A percentile compares a stretch with the other conserved stretches of the same genome.
Conservation (phyloP, 2,113 vertebrate genomes). For the Myotis yumanensis region DNA sequence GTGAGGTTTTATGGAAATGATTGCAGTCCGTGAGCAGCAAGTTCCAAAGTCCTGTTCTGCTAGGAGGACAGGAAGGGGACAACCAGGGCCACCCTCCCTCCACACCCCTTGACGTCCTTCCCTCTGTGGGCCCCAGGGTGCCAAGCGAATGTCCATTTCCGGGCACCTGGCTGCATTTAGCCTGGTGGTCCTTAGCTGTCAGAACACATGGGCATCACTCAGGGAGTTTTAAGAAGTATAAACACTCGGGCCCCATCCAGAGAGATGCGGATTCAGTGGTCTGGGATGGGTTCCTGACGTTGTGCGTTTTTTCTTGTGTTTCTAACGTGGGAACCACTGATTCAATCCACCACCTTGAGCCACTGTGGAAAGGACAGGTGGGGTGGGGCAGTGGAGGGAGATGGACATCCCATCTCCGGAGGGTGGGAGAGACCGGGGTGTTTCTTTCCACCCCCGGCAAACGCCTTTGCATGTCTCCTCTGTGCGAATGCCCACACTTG, state of each 20-base stretch:
- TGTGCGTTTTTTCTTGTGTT: constrained; percentile 13
- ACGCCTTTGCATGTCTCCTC: not conserved
- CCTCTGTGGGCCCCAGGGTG: not conserved
- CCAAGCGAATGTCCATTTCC: not conserved
- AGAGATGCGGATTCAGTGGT: not conserved
- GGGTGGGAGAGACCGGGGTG: not conserved
- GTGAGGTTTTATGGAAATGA: constrained; percentile 37
- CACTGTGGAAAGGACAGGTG: constrained; percentile 11
- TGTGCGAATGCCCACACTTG: not conserved
- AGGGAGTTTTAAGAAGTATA: not conserved
- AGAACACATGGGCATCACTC: not conserved
- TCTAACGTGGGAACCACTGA: not conserved
- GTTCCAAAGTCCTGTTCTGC: not conserved
- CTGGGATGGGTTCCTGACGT: not conserved
- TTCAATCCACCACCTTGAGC: not conserved
- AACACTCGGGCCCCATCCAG: not conserved
- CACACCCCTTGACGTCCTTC: not conserved
- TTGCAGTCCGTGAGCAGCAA: not conserved
- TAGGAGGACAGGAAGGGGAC: not conserved
- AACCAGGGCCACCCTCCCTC: not conserved
- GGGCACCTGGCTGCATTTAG: not conserved
- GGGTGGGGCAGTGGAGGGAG: not conserved
- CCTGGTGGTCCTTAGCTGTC: not conserved
- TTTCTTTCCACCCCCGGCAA: not conserved
- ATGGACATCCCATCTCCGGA: not conserved